These are phyloP conservation scores for Ophion obscuratus DNA, from an alignment of 2,888 invertebrate species.

Conservation along the genomic window DNA sequence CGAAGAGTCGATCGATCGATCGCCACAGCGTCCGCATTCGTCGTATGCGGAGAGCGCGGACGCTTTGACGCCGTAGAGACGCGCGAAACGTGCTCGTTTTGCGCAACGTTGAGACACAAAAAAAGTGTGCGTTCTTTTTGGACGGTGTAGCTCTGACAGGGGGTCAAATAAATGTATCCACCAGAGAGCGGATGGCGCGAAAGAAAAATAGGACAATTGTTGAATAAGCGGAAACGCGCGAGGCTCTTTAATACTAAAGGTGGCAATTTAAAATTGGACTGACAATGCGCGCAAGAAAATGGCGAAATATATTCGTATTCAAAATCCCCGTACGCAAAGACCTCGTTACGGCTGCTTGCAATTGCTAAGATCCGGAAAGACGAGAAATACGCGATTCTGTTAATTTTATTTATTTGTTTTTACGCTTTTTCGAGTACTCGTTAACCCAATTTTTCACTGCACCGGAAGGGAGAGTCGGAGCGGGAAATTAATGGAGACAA, in stretches of 20 bases:
- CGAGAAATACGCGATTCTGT: conserved; percentile 1
- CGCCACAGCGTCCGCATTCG: background rate
- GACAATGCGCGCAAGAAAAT: too few species aligned
- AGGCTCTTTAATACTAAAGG: too few species aligned
- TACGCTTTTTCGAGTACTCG: conserved; percentile 18
- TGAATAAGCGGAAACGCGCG: too few species aligned
- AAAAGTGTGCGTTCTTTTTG: too few species aligned
- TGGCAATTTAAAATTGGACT: too few species aligned
- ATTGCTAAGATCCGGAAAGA: conserved; percentile 39
- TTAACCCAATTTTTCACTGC: conserved; percentile 56
- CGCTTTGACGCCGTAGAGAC: background rate
- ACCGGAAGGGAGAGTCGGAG: conserved; percentile 59
- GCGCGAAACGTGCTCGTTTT: background rate
- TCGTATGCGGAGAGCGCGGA: background rate
- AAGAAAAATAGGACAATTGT: too few species aligned
- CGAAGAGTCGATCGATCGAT: conserved; percentile 56
- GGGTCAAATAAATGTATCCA: background rate
- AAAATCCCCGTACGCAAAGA: conserved; percentile 37
- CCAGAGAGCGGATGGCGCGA: too few species aligned
- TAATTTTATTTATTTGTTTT: conserved; percentile 9
- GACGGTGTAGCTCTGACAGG: background rate
- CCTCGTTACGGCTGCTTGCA: conserved; percentile 42
- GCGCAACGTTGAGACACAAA: too few species aligned
- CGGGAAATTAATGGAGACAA: conserved; percentile 27
- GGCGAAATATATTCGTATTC: background rate